Base-by-base conservation (phyloP, 1,140 invertebrate species). In the Thalassaphorura encarpata region DNA sequence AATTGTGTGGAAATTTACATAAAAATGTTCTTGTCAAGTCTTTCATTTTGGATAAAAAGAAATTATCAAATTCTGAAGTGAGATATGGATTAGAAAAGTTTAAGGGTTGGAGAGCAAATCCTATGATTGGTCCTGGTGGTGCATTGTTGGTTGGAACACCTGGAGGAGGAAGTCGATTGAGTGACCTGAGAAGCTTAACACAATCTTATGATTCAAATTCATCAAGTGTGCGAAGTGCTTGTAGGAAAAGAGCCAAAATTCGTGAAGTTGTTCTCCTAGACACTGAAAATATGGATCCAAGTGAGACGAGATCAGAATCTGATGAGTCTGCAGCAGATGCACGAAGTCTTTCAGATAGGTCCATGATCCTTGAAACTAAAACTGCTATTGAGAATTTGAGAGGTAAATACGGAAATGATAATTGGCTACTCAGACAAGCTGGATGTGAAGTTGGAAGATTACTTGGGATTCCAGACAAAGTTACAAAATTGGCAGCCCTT, bases 181-280 rank as follows among this genome's bases (percentile, higher is more conserved):
- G 31, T n/a, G 36, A 43, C 23, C 15, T 62, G 3, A 62, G 54
- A 43, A 64, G 54, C 29, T 28, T 57, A 36, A 60, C 62, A 21
- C 50, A 57, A 28, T 61, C 58, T 13, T 58, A 29, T 43, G 62
- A 64, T 16, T 64, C 62, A 2, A 61, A 8, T 26, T 58, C 52
- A 13, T 58, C 55, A 19, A 55, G 52, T 19, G 24, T 64, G n/a
- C 56, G 59, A 27, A 64, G 62, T 50, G 62, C 59, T n/a, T 58
- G 62, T 28, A 31, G 58, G 26, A 64, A 64, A 31, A 64, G 61
- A 43, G 42, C 62, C 33, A 64, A 64, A 39, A 64, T 64, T 27
- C 13, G 62, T 15, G 56, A 58, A 45, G 40, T 58, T 3, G 31
- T 58, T 29, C 28, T 56, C 11, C 29, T 54, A 16, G 56, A 58